Base-by-base conservation (phyloP, 2,113 vertebrate genomes). In the Bettongia penicillata region DNA sequence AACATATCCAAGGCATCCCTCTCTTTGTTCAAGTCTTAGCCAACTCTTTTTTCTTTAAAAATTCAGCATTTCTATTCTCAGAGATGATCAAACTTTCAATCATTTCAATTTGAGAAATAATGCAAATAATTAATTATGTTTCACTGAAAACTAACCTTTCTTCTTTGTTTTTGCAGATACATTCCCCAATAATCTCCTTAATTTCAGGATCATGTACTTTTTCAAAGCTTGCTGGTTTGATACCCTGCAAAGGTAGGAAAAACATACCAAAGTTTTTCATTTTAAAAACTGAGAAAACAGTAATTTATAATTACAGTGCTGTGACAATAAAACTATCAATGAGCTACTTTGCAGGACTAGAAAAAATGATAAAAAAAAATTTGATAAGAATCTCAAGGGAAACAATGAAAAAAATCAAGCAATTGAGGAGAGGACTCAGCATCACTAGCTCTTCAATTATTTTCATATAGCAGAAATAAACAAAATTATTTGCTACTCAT, bases 111-210 rank as follows among this genome's bases (percentile, higher is more conserved):
- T 77, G 53, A 95, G 51, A 48, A 84, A 52, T 9, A 91, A 50
- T 37, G 51, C 47, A n/a, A 84, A 93, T 53, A 52, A 1, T 37
- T 50, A 19, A 1, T 0, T 0, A 43, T 37, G 43, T 26, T 90
- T 3, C 89, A 43, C 19, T 37, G 91, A 52, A 95, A 97, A 98
- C 99, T 99, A 97, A 99, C 99, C 99, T 99, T 97, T 99, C 99
- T 97, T 99, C 99, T 98, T 99, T 99, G 96, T 99, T 99, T 98
- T 99, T 99, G 98, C 99, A 99, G 98, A 99, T 99, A 94, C 99
- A 99, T 97, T 99, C 99, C 6, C 99, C 99, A 93, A 99, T 99
- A 98, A 99, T 99, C 98, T 99, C 99, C 97, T 99, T 99, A 93
- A 99, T 99, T 99, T 99, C 99, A 84, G 99, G 99, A 96, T 99